Evolutionary conservation across 2,113 vertebrate species (phyloP), one percentile per base, ranked within the genome.

Genomic region (Galbula dea): DNA sequence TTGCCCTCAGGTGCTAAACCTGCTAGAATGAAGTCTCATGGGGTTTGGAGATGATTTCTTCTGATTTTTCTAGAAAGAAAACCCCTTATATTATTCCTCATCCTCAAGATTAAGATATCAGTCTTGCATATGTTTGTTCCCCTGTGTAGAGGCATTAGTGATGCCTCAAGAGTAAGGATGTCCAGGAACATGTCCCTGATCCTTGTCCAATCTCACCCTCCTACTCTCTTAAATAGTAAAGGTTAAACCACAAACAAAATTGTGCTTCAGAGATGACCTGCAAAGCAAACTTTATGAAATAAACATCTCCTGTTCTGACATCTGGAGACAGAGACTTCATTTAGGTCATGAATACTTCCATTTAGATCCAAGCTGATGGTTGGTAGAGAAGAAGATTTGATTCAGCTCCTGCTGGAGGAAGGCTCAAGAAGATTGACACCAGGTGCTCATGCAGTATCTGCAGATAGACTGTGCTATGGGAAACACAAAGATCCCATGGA

Each of bases 211-310:
- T 24, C 73, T 49, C 69, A 43, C 20, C 0, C 0, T 20, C 36
- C 67, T 81, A 21, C 45, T 76, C 91, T 8, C 6, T 59, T 62
- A 58, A 85, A 66, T 20, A 62, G 30, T 17, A 83, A 88, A 69
- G 67, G 85, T 91, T 94, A 96, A 94, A 80, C 12, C 51, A 55
- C 58, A 73, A 49, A 58, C 62, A 48, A 79, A 84, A 48, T 10
- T 9, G 1, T 21, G 30, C n/a, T 48, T 92, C 37, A 22, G 32
- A 94, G 63, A 32, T 81, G 76, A 78, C 91, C 86, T 84, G 88
- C 83, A 95, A 94, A 95, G 52, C 26, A 83, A 89, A 88, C 78
- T 89, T 79, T 43, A 95, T 94, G 67, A 94, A 96, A 92, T 27
- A 96, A 93, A 89, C 77, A 96, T 94, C 77, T n/a, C 11, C 57